A percentile compares a stretch with the other conserved stretches of the same genome.
These are phyloP conservation scores for Dendrolimus punctatus DNA, from an alignment of 1,140 invertebrate species.

Conservation along the genomic window DNA sequence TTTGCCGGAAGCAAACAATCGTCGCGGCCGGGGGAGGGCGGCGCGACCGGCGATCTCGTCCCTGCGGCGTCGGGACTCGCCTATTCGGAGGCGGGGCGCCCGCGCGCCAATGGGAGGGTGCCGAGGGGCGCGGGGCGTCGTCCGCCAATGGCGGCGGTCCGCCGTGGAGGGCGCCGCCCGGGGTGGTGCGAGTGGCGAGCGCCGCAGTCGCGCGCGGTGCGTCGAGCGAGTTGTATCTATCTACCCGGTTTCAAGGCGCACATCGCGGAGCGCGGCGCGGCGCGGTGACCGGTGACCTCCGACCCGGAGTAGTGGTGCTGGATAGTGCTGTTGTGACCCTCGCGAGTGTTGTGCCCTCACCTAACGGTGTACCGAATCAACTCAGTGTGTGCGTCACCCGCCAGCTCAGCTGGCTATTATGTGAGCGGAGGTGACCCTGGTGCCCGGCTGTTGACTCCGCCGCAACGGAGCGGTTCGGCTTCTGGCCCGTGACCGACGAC, in stretches of 20 bases:
- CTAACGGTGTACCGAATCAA: neutral
- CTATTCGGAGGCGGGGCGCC: neutral
- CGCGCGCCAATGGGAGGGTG: neutral
- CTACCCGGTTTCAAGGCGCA: neutral
- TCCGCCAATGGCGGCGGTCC: conserved; percentile 7
- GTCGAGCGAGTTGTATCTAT: too few species aligned
- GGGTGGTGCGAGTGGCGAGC: conserved; percentile 12
- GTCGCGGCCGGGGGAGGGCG: too few species aligned
- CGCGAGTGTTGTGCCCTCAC: conserved; percentile 1
- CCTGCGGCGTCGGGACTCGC: too few species aligned
- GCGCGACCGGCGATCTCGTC: too few species aligned
- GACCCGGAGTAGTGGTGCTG: conserved; percentile 1
- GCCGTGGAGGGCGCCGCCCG: conserved; percentile 7
- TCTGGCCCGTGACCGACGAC: too few species aligned
- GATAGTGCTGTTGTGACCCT: neutral
- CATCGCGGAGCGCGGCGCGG: conserved; percentile 2
- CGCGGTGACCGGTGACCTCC: conserved; percentile 13
- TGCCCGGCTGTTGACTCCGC: too few species aligned
- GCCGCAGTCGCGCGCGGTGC: conserved; percentile 1
- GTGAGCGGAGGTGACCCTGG: neutral
- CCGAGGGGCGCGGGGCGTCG: conserved; percentile 8
- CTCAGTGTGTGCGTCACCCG: neutral
- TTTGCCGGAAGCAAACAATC: too few species aligned
- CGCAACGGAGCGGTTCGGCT: too few species aligned
- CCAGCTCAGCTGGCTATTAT: neutral